Conservation (phyloP, 92 coral and sea anemone species). For the Porites cylindrica region DNA sequence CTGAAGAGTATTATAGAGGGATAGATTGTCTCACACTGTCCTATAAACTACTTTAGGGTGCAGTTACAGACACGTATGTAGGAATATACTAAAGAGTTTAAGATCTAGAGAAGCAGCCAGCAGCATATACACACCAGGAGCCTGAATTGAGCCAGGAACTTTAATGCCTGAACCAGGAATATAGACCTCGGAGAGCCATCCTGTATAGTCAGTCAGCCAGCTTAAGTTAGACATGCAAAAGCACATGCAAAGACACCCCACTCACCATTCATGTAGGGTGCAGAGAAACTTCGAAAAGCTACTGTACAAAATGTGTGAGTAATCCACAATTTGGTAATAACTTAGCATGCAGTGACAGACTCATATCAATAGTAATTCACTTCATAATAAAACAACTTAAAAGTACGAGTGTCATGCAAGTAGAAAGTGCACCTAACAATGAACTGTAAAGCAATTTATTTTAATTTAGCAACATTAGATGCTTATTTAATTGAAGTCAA, state of each 20-base stretch:
- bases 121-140: constrained; percentile 93
- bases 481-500: too few relatives aligned
- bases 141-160: constrained; percentile 99
- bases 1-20: neutral
- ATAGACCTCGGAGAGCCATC: constrained; percentile 95
- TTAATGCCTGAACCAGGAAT: constrained; percentile 97
- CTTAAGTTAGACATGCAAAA: constrained; percentile 66
- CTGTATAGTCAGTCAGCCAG: constrained; percentile 87
- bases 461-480: too few relatives aligned
- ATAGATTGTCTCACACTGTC: neutral
- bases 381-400: too few relatives aligned
- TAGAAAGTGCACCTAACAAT: too few relatives aligned
- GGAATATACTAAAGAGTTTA: constrained; percentile 25
- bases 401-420: too few relatives aligned
- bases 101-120: constrained; percentile 59
- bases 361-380: too few relatives aligned
- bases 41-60: constrained; percentile 17
- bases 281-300: constrained; percentile 21
- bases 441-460: too few relatives aligned
- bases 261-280: constrained; percentile 36
- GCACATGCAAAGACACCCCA: constrained; percentile 36
- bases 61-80: constrained; percentile 41
- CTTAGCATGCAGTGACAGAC: neutral
- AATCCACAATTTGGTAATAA: constrained; percentile 22
- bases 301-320: constrained; percentile 49